A percentile compares a stretch with the other conserved stretches of the same genome.
Conservation (phyloP, 2,888 invertebrate species). For the Nyleta sp. region DNA sequence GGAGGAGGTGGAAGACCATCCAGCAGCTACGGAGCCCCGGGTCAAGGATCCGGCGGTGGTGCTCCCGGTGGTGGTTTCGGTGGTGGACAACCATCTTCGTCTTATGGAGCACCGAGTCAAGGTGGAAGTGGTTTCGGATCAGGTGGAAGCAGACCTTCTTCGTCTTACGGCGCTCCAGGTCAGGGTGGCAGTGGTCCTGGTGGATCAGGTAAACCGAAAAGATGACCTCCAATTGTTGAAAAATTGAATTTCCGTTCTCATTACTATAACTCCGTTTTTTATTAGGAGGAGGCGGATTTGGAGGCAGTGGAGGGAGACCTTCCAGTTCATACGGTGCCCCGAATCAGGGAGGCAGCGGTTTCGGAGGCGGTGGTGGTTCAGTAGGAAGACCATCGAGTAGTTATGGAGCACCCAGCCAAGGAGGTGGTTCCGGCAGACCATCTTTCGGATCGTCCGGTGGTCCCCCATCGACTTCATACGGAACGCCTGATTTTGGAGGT, state of each 20-base stretch:
- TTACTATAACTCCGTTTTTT: too few species aligned
- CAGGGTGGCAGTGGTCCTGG: background rate
- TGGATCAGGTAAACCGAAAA: background rate
- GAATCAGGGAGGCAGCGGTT: slow-evolving; percentile 75
- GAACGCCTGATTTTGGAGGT: slow-evolving; percentile 79
- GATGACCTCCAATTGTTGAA: too few species aligned
- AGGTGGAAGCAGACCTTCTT: slow-evolving; percentile 49
- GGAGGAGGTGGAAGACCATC: slow-evolving; percentile 66
- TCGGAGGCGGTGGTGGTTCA: slow-evolving; percentile 28
- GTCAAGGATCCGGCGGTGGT: slow-evolving; percentile 12
- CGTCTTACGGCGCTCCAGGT: background rate
- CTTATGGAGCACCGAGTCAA: slow-evolving; percentile 70
- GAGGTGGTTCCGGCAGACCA: slow-evolving; percentile 59
- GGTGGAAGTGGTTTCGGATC: slow-evolving; percentile 69
- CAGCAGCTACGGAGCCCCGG: slow-evolving; percentile 71
- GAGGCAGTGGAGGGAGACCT: slow-evolving; percentile 70
- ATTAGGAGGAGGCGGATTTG: slow-evolving; percentile 46
- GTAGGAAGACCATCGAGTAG: slow-evolving; percentile 69
- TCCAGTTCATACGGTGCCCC: slow-evolving; percentile 81
- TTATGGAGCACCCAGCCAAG: slow-evolving; percentile 80
- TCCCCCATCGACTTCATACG: slow-evolving; percentile 78
- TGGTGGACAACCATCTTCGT: slow-evolving; percentile 66
- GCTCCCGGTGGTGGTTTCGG: slow-evolving; percentile 64
- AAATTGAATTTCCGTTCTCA: too few species aligned
- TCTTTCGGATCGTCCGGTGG: slow-evolving; percentile 63